Evolutionary conservation across 2,888 invertebrate species (phyloP), one percentile per base, ranked within the genome.

Genomic region (Trachelus troglodyta): DNA sequence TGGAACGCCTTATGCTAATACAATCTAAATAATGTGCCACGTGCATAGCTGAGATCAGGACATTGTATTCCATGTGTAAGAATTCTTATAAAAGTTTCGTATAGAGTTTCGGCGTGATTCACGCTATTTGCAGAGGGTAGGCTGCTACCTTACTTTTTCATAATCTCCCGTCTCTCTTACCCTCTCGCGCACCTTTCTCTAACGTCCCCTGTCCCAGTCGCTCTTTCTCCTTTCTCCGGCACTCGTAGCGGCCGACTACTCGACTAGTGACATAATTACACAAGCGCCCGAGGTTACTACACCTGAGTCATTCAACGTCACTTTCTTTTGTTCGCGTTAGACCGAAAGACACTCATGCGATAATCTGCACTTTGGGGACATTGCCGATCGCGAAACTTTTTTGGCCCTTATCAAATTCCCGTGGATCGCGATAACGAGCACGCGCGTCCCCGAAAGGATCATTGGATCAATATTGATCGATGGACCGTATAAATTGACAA

Each of bases 231-330:
- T 75, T 74, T 75, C 76, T 69, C 80, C 56, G 69, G 56, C 71
- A 12, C 71, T 71, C 71, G 12, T 71, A 71, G 33, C 71, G 31
- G 23, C 23, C 56, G 56, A 23, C 56, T 56, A 56, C 56, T 56
- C 83, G 85, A 86, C 87, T 84, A 86, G 89, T 90, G 90, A 90
- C 89, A 90, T 90, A 90, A 90, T 90, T 91, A 83, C 82, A 87
- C 87, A 85, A 83, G 85, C 83, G 81, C 84, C 83, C 79, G 84
- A 87, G 88, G 87, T 87, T 86, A 85, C 84, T 86, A 83, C 87
- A 87, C 87, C 86, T 86, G 87, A 88, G 87, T 89, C 90, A 90
- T 87, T 87, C 87, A 86, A 86, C 85, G 85, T 86, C 84, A 77
- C 84, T 86, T 86, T 87, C 87, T 90, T 88, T 89, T 87, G 86